Evolutionary conservation across 2,797 vertebrate species (phyloP).

Genomic region (Melanotaenia maccullochi): DNA sequence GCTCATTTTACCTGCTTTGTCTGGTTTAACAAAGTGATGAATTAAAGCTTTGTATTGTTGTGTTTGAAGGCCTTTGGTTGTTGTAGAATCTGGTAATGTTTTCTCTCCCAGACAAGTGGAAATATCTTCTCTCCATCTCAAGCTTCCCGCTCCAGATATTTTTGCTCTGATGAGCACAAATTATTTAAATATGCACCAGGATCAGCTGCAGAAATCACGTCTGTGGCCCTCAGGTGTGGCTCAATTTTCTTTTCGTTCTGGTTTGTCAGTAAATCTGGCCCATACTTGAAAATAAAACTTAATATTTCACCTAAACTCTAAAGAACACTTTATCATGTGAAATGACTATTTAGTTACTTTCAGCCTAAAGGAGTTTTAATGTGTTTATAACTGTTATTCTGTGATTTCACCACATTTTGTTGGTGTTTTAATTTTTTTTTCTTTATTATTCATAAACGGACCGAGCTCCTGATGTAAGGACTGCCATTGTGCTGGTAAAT

Average conservation of each 20-base stretch:
- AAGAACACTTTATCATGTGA: neutral
- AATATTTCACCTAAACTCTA: neutral
- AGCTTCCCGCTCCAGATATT: too few species aligned
- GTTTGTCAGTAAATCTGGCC: neutral
- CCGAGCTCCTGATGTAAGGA: constrained; percentile 34
- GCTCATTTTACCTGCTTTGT: too few species aligned
- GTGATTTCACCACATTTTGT: neutral
- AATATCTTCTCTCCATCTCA: too few species aligned
- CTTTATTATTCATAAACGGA: constrained; percentile 13
- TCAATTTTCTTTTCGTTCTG: neutral
- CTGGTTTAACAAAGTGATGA: neutral
- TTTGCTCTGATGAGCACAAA: neutral
- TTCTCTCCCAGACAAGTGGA: neutral
- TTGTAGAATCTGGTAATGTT: neutral
- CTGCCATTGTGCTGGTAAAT: constrained; percentile 13
- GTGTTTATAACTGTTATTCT: neutral
- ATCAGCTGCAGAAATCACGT: neutral
- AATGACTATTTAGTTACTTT: neutral
- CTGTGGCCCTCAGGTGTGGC: neutral
- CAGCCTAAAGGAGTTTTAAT: neutral
- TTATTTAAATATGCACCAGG: neutral
- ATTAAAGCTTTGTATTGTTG: neutral
- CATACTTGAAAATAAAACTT: neutral
- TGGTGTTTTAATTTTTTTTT: neutral
- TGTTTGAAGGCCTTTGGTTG: neutral